Percentiles rank a stretch among this genome's conserved stretches.
Evolutionary conservation across 2,797 vertebrate species (phyloP).

Genomic region (Austrolebias charrua): DNA sequence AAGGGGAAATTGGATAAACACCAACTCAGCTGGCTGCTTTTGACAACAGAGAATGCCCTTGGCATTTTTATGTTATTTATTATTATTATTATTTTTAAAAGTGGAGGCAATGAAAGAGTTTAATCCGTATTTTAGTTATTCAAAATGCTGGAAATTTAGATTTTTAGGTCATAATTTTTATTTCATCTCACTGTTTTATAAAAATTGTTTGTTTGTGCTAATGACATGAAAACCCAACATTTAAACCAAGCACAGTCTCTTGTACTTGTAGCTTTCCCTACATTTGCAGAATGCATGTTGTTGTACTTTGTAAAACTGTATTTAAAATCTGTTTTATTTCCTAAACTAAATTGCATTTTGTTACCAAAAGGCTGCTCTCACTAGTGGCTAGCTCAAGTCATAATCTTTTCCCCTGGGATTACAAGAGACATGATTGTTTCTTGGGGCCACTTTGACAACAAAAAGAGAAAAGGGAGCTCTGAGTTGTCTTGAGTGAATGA

Average conservation of each 20-base stretch:
- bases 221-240: neutral
- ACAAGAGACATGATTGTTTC: slow-evolving; percentile 52
- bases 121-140: slow-evolving; percentile 34
- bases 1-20: slow-evolving; percentile 80
- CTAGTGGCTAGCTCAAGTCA: slow-evolving; percentile 66
- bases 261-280: slow-evolving; percentile 3
- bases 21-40: slow-evolving; percentile 73
- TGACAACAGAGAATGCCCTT: slow-evolving; percentile 67
- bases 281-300: neutral
- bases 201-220: neutral
- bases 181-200: neutral
- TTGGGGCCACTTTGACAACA: slow-evolving; percentile 31
- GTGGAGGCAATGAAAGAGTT: slow-evolving; percentile 32
- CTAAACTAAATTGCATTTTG: slow-evolving; percentile 36
- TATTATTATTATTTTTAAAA: slow-evolving; percentile 19
- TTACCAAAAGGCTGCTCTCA: slow-evolving; percentile 70
- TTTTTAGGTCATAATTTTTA: neutral
- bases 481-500: slow-evolving; percentile 66
- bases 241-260: slow-evolving; percentile 17
- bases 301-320: too few species aligned
- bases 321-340: slow-evolving; percentile 31
- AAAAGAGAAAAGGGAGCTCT: slow-evolving; percentile 40
- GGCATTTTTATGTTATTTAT: slow-evolving; percentile 58
- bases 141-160: neutral
- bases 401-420: slow-evolving; percentile 53